Evolutionary conservation across 2,113 vertebrate genomes (phyloP), one percentile per base, ranked within the genome.

Genomic region (Ceuthmochares aereus): DNA sequence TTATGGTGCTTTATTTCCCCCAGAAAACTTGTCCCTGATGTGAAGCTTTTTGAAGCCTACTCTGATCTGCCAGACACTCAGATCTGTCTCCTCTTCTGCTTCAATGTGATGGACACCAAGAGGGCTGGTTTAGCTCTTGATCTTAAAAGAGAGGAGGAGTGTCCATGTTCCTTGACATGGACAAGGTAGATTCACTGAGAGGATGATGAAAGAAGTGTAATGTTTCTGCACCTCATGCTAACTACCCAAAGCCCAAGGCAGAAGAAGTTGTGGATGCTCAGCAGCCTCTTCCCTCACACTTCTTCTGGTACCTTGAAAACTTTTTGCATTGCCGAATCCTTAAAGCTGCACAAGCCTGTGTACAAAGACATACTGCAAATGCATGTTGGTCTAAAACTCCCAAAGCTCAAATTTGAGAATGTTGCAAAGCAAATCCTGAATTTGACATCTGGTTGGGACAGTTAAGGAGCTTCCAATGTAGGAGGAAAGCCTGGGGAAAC

Each of bases 281-380:
- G 14, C 22, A 37, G 14, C 6, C 6, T 54, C 12, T 72, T 21
- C 21, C 21, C 19, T 54, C 1, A 0, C 0, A 0, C 37, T 73
- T 7, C 37, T 76, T 27, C 29, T n/a, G 56, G 34, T 37, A 60
- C 40, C 42, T 29, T 25, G 26, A 36, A 42, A 59, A 34, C 30
- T 52, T 27, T 36, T 37, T 0, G 1, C 17, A 15, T 4, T 58
- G 26, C 25, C 34, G 59, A 8, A 22, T 13, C 21, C 43, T 36
- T 76, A 49, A 56, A 77, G 17, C 7, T 37, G 45, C 29, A 63
- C 21, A 40, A 42, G 16, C 22, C 25, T 49, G 4, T 14, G n/a
- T 26, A 14, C 6, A 56, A 3, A 47, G 5, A 2, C 77, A 32
- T 16, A 52, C 19, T 20, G 30, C 12, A 12, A 34, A 51, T 34